phyloP scores from a whole-genome alignment of 2,888 invertebrate species.

The Drosophila siamana region DNA sequence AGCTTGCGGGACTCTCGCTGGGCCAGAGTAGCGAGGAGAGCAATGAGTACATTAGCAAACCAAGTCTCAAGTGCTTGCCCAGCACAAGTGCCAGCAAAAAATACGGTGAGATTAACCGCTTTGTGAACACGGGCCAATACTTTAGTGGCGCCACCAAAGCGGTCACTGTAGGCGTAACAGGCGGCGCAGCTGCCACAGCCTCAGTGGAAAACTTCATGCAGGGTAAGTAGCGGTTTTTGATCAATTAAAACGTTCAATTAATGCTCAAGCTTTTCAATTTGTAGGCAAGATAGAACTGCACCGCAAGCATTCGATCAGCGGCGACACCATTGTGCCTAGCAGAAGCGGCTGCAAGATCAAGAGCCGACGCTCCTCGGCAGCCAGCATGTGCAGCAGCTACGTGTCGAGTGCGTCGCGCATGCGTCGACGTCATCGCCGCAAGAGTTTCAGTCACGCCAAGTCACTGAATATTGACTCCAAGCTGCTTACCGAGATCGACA shows the following conservation, averaged over 20 bases:
- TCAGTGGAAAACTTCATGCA: constrained; percentile 50
- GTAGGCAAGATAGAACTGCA: constrained; percentile 71
- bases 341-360: constrained; percentile 82
- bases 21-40: constrained; percentile 87
- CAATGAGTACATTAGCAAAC: constrained; percentile 83
- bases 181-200: constrained; percentile 4
- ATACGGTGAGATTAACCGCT: constrained; percentile 85
- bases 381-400: constrained; percentile 85
- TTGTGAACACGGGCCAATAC: constrained; percentile 86
- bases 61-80: constrained; percentile 80
- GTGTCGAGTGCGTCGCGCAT: constrained; percentile 83
- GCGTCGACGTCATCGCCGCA: constrained; percentile 81
- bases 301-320: constrained; percentile 72
- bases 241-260: no score
- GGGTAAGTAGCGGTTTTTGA: constrained; percentile 29
- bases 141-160: constrained; percentile 71
- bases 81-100: constrained; percentile 84
- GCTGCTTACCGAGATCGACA: constrained; percentile 87
- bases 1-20: constrained; percentile 87
- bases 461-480: constrained; percentile 85
- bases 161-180: constrained; percentile 30
- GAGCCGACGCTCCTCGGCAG: constrained; percentile 84
- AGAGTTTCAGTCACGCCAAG: constrained; percentile 78
- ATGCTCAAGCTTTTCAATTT: background rate
- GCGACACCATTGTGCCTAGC: constrained; percentile 47